Evolutionary conservation across 2,797 vertebrate genomes (phyloP), one percentile per base, ranked within the genome.

Genomic region (Nyctibius grandis): DNA sequence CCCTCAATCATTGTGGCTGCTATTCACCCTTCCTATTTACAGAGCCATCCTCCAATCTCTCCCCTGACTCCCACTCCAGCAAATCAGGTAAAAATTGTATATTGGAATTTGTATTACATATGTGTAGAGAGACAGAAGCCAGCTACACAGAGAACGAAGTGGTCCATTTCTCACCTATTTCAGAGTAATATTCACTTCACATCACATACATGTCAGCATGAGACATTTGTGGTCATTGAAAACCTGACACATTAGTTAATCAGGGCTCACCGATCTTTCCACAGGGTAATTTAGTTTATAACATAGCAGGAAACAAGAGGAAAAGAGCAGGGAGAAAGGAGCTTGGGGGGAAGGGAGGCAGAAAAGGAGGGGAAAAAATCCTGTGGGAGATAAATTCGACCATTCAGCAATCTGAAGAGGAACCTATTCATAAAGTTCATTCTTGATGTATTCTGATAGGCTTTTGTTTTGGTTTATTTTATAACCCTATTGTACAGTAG

Each of bases 391-490:
- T 50, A 89, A 88, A 89, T 85, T 50, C 1, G 0, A 75, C 25
- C 29, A 75, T 88, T 78, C 2, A 1, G 31, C 44, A 21, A 47
- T 88, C 23, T 69, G 45, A 92, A 93, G 53, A 85, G 19, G 12
- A 90, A 54, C 28, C 26, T 83, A 31, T 59, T 81, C 11, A 80
- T 56, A 57, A 90, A 85, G 14, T 81, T 92, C 42, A 75, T 33
- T 61, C 34, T 63, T 88, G 47, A 80, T 79, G 34, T 72, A 88
- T 89, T 95, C 70, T 83, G 76, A 91, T 63, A 69, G 63, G 42
- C 19, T 85, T 95, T 92, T 83, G 34, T 68, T 95, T 91, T 7
- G 0, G 25, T 70, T 91, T 96, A 77, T 93, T 94, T 96, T 87
- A 92, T 81, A 94, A 67, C 10, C 75, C 64, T 84, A 26, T 64